A percentile compares a stretch with the other conserved stretches of the same genome.
Evolutionary conservation across 2,113 vertebrate genomes (phyloP).

Genomic region (Paradisaea rubra): DNA sequence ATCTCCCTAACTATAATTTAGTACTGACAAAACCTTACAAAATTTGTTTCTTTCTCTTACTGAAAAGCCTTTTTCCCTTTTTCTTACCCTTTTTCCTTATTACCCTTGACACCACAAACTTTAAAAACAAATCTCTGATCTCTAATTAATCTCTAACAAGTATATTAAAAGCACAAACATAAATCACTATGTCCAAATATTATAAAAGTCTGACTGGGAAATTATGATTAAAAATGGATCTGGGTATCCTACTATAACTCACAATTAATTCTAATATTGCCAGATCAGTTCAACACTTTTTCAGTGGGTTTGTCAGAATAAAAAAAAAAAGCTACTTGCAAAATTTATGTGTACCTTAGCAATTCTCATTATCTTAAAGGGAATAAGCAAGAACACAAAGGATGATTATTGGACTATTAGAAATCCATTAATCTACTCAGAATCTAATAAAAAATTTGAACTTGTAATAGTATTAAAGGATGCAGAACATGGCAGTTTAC

Average conservation of each 20-base stretch:
- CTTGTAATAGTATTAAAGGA: not conserved
- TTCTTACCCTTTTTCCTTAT: not conserved
- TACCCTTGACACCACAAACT: not conserved
- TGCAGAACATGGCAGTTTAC: constrained; percentile 7
- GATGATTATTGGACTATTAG: not conserved
- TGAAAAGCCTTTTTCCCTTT: not conserved
- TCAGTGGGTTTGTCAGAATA: not conserved
- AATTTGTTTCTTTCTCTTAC: not conserved
- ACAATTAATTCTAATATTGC: not conserved
- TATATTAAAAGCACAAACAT: not conserved
- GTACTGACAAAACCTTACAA: not conserved
- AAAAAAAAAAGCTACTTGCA: not conserved
- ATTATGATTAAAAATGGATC: not conserved
- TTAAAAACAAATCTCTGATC: not conserved
- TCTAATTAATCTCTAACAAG: not conserved
- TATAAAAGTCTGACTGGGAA: not conserved
- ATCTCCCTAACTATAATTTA: not conserved
- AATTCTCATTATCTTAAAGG: not conserved
- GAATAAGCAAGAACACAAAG: not conserved
- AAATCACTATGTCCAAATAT: not conserved
- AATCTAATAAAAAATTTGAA: not conserved
- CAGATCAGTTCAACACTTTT: not conserved
- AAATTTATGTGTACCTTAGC: not conserved
- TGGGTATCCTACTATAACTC: not conserved
- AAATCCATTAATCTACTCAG: not conserved